A percentile compares a stretch with the other conserved stretches of the same genome.
Evolutionary conservation across 2,888 invertebrate species (phyloP).

Genomic region (Villa cingulata): DNA sequence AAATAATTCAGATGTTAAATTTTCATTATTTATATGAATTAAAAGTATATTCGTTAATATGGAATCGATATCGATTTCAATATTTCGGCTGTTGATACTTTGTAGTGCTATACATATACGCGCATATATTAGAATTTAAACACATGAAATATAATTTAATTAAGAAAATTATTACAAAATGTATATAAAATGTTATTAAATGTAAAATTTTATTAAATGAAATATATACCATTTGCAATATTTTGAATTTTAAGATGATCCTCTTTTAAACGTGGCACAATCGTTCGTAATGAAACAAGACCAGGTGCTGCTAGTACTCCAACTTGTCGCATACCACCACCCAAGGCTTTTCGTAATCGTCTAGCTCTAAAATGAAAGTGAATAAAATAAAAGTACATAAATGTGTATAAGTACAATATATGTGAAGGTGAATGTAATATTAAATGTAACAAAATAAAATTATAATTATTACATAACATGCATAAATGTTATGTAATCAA

Average conservation of each 20-base stretch:
- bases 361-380: conserved; percentile 57
- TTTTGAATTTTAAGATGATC: conserved; percentile 60
- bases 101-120: conserved; percentile 51
- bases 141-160: too few species aligned
- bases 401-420: too few species aligned
- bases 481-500: too few species aligned
- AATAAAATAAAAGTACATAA: too few species aligned
- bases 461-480: too few species aligned
- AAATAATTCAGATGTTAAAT: conserved; percentile 43
- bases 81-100: conserved; percentile 43
- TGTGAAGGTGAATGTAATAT: too few species aligned
- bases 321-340: conserved; percentile 88
- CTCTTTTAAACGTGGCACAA: conserved; percentile 50
- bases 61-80: conserved; percentile 46
- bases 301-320: conserved; percentile 88
- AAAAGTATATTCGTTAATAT: conserved; percentile 67
- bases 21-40: conserved; percentile 42
- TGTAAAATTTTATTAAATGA: neutral
- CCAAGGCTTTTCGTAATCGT: conserved; percentile 70
- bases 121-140: too few species aligned
- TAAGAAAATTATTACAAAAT: conserved; percentile 13
- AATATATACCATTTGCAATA: conserved; percentile 49
- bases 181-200: neutral
- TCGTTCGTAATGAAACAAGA: conserved; percentile 66
- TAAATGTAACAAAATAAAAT: too few species aligned